A percentile compares a stretch with the other conserved stretches of the same genome.
phyloP scores from a whole-genome alignment of 1,140 invertebrate genomes.

The Halesus radiatus region DNA sequence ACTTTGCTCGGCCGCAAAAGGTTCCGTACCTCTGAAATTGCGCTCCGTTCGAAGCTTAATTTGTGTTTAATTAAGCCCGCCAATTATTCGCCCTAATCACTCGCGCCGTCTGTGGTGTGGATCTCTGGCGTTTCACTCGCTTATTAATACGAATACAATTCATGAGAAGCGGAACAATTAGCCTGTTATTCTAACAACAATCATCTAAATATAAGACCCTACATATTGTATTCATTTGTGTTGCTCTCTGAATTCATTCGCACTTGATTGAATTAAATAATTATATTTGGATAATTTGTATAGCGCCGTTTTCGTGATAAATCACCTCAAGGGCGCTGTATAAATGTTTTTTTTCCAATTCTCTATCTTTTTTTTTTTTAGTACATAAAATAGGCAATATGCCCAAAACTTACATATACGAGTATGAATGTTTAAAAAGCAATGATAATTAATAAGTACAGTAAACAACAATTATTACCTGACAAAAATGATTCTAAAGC shows the following conservation, averaged over 20 bases:
- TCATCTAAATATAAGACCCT: background rate
- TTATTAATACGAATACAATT: constrained; percentile 8
- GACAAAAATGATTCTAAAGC: no score
- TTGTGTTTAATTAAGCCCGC: constrained; percentile 13
- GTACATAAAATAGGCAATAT: no score
- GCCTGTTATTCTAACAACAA: background rate
- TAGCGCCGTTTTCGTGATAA: no score
- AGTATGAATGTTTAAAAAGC: no score
- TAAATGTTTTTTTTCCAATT: no score
- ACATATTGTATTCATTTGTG: background rate
- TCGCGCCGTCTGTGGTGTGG: background rate
- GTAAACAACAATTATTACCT: no score
- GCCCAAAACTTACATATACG: no score
- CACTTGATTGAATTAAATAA: background rate
- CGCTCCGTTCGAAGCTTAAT: background rate
- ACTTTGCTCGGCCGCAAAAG: no score
- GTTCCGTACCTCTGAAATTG: background rate
- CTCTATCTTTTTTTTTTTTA: no score
- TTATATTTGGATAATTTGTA: no score
- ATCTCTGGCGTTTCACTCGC: background rate
- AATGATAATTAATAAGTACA: no score
- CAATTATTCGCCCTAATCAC: constrained; percentile 18
- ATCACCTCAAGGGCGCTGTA: no score
- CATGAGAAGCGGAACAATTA: constrained; percentile 5
- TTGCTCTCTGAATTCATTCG: background rate